Conservation (phyloP, 2,888 invertebrate genomes). For the Criorhina ranunculi region DNA sequence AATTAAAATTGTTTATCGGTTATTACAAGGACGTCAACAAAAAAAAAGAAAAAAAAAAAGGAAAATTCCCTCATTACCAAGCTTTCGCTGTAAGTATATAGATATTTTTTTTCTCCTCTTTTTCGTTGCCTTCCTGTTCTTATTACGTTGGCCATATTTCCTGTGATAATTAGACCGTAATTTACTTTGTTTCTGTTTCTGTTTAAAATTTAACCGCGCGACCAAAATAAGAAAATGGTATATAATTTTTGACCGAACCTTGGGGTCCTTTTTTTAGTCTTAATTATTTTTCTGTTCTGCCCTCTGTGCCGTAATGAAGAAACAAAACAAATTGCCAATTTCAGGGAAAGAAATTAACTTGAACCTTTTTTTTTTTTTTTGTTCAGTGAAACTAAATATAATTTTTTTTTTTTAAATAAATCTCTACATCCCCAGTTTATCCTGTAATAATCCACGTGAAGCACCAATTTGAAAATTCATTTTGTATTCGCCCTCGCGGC, state of each 20-base stretch:
- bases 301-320: slow-evolving; percentile 34
- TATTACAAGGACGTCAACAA: slow-evolving; percentile 38
- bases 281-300: slow-evolving; percentile 12
- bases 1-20: slow-evolving; percentile 67
- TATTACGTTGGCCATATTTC: slow-evolving; percentile 57
- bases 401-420: slow-evolving; percentile 1
- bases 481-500: slow-evolving; percentile 18
- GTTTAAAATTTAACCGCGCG: slow-evolving; percentile 42
- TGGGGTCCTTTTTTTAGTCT: slow-evolving; percentile 32
- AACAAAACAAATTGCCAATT: slow-evolving; percentile 61
- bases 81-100: neutral
- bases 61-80: slow-evolving; percentile 40
- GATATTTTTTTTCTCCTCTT: neutral
- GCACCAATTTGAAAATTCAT: slow-evolving; percentile 61
- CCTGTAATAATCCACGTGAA: slow-evolving; percentile 39
- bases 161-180: slow-evolving; percentile 70
- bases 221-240: slow-evolving; percentile 43
- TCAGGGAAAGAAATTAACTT: slow-evolving; percentile 18
- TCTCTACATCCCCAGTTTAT: slow-evolving; percentile 27
- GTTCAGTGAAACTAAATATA: slow-evolving; percentile 6
- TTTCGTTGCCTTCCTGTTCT: slow-evolving; percentile 40
- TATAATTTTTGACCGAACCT: slow-evolving; percentile 39
- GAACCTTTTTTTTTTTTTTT: slow-evolving; percentile 19
- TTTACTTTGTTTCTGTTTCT: slow-evolving; percentile 51
- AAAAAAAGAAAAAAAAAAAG: slow-evolving; percentile 4